A percentile compares a stretch with the other conserved stretches of the same genome.
phyloP scores from a whole-genome alignment of 2,888 invertebrate species.

The Azorinus chamasolen region DNA sequence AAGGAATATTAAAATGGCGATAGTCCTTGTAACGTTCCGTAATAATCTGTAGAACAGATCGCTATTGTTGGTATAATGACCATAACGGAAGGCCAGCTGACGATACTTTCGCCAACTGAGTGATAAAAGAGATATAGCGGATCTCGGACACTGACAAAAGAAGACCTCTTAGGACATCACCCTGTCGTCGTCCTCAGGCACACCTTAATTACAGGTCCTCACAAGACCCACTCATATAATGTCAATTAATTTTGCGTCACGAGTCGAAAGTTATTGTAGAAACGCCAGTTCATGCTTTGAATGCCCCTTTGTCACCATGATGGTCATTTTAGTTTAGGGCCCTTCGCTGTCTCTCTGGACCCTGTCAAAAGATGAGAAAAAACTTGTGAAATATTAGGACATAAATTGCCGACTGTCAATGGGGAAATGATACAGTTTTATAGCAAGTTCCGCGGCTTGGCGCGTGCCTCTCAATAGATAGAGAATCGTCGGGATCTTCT shows the following conservation, averaged over 20 bases:
- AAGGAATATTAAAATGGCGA: constrained; percentile 38
- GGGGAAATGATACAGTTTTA: constrained; percentile 58
- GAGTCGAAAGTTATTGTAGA: constrained; percentile 14
- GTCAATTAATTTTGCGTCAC: constrained; percentile 63
- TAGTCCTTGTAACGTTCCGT: constrained; percentile 30
- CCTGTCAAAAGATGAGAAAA: constrained; percentile 47
- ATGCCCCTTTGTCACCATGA: constrained; percentile 14
- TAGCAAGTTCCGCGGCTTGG: constrained; percentile 36
- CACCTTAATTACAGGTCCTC: constrained; percentile 36
- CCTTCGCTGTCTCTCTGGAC: constrained; percentile 7
- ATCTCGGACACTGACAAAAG: too few species aligned
- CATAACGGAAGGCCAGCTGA: constrained; percentile 32
- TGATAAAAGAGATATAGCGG: too few species aligned
- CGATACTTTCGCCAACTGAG: too few species aligned
- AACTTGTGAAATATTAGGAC: constrained; percentile 65
- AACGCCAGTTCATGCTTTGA: constrained; percentile 4
- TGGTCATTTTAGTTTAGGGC: constrained; percentile 47
- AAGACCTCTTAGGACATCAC: too few species aligned
- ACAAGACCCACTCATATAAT: constrained; percentile 44
- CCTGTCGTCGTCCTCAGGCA: background rate
- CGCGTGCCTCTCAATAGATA: constrained; percentile 59
- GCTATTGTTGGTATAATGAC: constrained; percentile 10
- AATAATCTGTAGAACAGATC: constrained; percentile 19
- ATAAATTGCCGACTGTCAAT: constrained; percentile 56
- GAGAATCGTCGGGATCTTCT: constrained; percentile 31